Conservation (phyloP, 2,797 vertebrate genomes). For the Melanogrammus aeglefinus region DNA sequence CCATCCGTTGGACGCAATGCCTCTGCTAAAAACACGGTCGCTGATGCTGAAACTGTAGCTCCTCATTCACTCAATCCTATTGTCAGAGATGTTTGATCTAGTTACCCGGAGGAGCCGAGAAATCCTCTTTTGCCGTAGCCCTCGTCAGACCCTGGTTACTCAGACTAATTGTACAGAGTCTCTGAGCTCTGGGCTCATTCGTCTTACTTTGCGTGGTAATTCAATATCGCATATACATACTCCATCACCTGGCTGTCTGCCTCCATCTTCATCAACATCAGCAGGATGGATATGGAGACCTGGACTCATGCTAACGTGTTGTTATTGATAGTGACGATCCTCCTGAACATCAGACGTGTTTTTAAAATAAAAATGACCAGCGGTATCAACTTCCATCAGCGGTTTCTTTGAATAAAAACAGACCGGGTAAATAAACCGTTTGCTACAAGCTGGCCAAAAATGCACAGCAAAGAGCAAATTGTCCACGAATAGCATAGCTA, state of each 20-base stretch:
- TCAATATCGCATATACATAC: neutral
- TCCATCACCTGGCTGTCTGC: neutral
- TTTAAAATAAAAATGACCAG: neutral
- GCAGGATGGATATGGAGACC: neutral
- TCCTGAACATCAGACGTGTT: neutral
- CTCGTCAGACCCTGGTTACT: neutral
- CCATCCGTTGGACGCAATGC: neutral
- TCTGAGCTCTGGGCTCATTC: neutral
- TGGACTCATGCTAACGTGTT: neutral
- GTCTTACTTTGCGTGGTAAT: constrained; percentile 1
- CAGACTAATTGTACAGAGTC: neutral
- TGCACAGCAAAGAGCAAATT: neutral
- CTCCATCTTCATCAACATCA: neutral
- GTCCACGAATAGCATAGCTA: neutral
- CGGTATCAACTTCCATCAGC: neutral
- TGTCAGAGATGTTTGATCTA: neutral
- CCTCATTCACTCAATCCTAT: neutral
- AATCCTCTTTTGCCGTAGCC: neutral
- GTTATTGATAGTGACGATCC: neutral
- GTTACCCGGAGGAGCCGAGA: neutral
- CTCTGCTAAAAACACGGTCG: neutral
- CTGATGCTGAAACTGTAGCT: neutral
- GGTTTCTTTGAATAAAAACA: neutral
- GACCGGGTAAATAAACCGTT: neutral
- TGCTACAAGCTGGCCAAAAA: neutral